Percentiles rank a stretch among this genome's conserved stretches.
Evolutionary conservation across 2,113 vertebrate genomes (phyloP).

Genomic region (Pygoscelis antarcticus): DNA sequence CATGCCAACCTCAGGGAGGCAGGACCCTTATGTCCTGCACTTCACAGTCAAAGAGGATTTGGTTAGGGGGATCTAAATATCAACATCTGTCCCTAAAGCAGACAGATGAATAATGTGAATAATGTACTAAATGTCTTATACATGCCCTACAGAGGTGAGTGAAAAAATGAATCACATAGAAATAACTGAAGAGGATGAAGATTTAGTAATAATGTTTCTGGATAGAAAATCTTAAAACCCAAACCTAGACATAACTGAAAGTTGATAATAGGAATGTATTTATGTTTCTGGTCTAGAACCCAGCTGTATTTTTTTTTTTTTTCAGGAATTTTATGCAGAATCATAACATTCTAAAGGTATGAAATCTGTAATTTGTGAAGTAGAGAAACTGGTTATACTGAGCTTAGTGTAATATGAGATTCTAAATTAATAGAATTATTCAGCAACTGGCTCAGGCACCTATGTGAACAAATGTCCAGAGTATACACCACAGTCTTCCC

Average conservation of each 20-base stretch:
- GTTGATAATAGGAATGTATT: neutral
- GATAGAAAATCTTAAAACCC: neutral
- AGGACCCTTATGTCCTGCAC: neutral
- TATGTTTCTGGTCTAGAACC: neutral
- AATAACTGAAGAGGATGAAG: neutral
- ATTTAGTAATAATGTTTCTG: neutral
- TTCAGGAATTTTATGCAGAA: neutral
- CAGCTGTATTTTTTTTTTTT: rapidly evolving
- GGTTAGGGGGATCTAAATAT: neutral
- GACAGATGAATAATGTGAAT: neutral
- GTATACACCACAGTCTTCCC: neutral
- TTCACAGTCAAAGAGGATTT: neutral
- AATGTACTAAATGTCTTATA: neutral
- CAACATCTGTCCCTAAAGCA: conserved; percentile 8
- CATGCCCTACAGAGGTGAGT: neutral
- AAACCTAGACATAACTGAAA: neutral
- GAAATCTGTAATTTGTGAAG: neutral
- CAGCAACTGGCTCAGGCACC: neutral
- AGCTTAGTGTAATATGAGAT: neutral
- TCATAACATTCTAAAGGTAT: neutral
- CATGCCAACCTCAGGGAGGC: neutral
- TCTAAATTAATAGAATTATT: neutral
- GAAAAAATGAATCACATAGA: neutral
- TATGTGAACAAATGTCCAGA: neutral
- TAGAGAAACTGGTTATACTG: neutral